Conservation (phyloP, 92 coral and sea anemone species). For the Heliopora coerulea region DNA sequence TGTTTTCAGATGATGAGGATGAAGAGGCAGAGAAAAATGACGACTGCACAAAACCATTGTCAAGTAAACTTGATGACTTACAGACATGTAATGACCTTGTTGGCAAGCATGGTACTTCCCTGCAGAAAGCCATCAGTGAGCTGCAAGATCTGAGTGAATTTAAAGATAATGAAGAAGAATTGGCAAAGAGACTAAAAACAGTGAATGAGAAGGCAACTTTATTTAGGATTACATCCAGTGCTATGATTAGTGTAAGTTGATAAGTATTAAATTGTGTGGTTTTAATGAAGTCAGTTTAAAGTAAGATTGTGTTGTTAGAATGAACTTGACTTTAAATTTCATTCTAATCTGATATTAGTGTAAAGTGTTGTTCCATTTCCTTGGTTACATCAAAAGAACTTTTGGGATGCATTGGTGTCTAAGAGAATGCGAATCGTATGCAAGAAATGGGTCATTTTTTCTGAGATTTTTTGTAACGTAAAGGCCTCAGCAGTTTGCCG, state of each 20-base stretch:
- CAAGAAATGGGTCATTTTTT: too few species aligned
- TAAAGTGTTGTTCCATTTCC: too few species aligned
- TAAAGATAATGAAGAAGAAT: conserved; percentile 63
- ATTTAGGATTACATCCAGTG: conserved; percentile 97
- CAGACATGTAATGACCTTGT: conserved; percentile 98
- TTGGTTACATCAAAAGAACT: too few species aligned
- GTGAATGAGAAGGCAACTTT: conserved; percentile 98
- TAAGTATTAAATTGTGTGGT: too few species aligned
- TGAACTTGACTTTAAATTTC: too few species aligned
- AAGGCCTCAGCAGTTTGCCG: too few species aligned
- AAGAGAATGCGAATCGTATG: too few species aligned
- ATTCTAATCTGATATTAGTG: too few species aligned
- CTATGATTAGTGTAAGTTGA: conserved; percentile 96
- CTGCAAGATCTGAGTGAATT: conserved; percentile 69
- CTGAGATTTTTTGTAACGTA: too few species aligned
- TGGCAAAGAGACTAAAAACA: conserved; percentile 67
- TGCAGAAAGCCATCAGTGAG: conserved; percentile 90
- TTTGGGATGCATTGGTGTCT: too few species aligned
- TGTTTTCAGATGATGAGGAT: conserved; percentile 84
- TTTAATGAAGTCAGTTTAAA: too few species aligned
- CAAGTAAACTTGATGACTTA: conserved; percentile 85
- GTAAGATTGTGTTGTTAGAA: neutral
- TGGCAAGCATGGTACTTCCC: conserved; percentile 93
- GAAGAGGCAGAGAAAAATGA: conserved; percentile 65
- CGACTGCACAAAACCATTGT: conserved; percentile 73